Evolutionary conservation across 2,888 invertebrate genomes (phyloP).

Genomic region (Heliconius cydno): DNA sequence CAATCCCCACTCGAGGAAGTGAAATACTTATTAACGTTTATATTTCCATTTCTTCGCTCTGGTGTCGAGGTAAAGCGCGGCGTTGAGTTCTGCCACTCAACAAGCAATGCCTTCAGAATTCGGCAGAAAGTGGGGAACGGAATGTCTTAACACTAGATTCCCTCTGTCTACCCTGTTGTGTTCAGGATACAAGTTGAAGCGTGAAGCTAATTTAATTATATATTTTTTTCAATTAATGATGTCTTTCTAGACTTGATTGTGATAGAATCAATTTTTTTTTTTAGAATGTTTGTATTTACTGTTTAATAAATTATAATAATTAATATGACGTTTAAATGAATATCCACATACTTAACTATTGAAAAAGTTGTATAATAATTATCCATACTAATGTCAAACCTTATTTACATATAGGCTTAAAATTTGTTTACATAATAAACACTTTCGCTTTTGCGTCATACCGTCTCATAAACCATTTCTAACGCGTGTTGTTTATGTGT

Average conservation of each 20-base stretch:
- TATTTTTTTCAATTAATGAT: neutral
- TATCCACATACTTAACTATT: neutral
- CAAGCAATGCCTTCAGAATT: too few relatives aligned
- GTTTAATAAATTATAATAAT: neutral
- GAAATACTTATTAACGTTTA: too few relatives aligned
- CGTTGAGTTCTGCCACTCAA: too few relatives aligned
- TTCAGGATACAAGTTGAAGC: too few relatives aligned
- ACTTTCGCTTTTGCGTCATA: constrained; percentile 17
- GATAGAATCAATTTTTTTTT: neutral
- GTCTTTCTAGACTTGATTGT: neutral
- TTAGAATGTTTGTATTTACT: neutral
- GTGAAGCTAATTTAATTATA: too few relatives aligned
- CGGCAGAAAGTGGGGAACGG: too few relatives aligned
- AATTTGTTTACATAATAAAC: constrained; percentile 5
- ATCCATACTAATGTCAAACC: neutral
- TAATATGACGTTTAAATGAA: neutral
- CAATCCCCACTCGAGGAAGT: too few relatives aligned
- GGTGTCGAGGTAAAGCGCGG: too few relatives aligned
- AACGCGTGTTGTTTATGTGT: neutral
- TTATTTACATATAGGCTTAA: neutral
- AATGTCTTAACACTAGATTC: too few relatives aligned
- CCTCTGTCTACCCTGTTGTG: too few relatives aligned
- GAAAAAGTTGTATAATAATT: neutral
- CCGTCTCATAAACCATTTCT: neutral
- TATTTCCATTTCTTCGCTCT: too few relatives aligned